Evolutionary conservation across 1,140 invertebrate genomes (phyloP).

Genomic region (Leptinotarsa texana): DNA sequence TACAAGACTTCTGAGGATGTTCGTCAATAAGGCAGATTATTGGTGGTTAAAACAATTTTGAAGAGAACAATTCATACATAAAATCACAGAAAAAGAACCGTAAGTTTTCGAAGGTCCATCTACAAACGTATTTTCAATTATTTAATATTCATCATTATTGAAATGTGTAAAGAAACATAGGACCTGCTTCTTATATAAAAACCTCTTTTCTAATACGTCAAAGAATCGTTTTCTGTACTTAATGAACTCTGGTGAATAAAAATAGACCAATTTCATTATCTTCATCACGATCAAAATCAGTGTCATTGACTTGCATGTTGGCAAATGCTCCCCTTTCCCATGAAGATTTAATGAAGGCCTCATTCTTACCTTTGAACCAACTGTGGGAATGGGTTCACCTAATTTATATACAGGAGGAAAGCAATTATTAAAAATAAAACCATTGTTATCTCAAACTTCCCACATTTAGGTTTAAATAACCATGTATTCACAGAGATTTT

Average conservation of each 20-base stretch:
- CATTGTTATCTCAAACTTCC: slow-evolving; percentile 47
- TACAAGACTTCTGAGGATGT: too few relatives aligned
- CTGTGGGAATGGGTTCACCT: slow-evolving; percentile 48
- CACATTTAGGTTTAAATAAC: slow-evolving; percentile 46
- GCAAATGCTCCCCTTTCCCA: slow-evolving; percentile 31
- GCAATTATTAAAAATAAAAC: slow-evolving; percentile 53
- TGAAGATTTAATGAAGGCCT: slow-evolving; percentile 29
- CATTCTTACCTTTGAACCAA: slow-evolving; percentile 33
- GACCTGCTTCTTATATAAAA: not conserved
- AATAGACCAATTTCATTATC: not conserved
- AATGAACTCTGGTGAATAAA: not conserved
- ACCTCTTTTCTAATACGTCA: not conserved
- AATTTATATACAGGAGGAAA: slow-evolving; percentile 53
- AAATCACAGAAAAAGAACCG: too few relatives aligned
- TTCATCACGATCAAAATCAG: slow-evolving; percentile 21
- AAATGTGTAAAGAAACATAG: not conserved
- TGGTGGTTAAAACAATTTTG: too few relatives aligned
- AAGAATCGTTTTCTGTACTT: not conserved
- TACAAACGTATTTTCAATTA: too few relatives aligned
- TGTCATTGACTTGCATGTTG: slow-evolving; percentile 23
- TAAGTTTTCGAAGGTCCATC: too few relatives aligned
- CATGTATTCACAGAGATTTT: slow-evolving; percentile 44
- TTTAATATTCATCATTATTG: too few relatives aligned
- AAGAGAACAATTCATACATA: too few relatives aligned
- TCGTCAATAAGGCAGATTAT: too few relatives aligned